Percentiles rank a stretch among this genome's conserved stretches.
Conservation (phyloP, 1,140 invertebrate species). For the Drosophila kurseongensis region DNA sequence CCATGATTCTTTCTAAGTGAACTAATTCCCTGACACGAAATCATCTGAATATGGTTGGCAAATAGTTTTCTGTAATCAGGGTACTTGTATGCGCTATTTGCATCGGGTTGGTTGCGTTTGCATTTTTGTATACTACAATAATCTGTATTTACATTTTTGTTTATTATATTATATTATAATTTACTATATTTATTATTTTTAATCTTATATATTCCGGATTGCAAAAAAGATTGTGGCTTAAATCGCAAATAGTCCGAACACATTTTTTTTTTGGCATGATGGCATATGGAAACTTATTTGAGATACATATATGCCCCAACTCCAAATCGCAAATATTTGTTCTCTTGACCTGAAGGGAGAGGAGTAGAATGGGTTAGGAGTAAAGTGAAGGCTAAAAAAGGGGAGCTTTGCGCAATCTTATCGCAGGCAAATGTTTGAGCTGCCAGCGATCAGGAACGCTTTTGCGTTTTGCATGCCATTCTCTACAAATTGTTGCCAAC, state of each 20-base stretch:
- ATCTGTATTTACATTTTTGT: no score
- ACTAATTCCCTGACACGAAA: conserved; percentile 26
- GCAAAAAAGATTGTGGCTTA: no score
- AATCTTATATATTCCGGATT: no score
- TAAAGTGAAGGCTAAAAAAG: neutral
- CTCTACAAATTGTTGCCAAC: neutral
- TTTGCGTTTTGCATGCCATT: conserved; percentile 12
- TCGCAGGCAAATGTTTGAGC: conserved; percentile 38
- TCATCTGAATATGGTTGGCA: neutral
- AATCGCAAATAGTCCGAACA: no score
- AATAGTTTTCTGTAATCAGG: conserved; percentile 17
- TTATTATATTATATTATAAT: no score
- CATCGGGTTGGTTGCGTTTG: conserved; percentile 7
- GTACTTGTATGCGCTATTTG: conserved; percentile 6
- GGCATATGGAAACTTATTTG: no score
- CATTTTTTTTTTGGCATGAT: no score
- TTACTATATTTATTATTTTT: no score
- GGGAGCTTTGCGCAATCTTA: conserved; percentile 28
- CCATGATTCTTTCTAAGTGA: neutral
- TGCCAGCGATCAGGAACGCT: neutral
- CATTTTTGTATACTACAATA: no score
- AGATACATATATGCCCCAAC: no score
- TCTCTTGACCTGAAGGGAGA: neutral
- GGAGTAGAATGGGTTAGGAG: neutral
- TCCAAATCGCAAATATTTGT: conserved; percentile 29